These are phyloP conservation scores for Cotesia congregata DNA, from an alignment of 2,888 invertebrate genomes.

Conservation along the genomic window DNA sequence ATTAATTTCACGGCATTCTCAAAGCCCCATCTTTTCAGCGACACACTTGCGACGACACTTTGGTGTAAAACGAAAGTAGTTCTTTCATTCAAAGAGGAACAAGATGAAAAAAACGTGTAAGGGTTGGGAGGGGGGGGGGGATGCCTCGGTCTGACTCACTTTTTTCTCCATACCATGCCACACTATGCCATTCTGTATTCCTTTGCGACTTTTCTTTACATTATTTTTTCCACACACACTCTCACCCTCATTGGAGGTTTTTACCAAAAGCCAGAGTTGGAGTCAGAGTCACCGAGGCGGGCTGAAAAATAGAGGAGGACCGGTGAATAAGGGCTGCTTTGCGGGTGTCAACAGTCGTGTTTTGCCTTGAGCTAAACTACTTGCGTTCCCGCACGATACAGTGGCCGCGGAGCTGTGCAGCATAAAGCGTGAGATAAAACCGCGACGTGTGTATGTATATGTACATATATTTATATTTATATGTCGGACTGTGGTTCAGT, in stretches of 20 bases:
- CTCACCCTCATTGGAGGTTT: neutral
- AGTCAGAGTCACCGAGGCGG: slow-evolving; percentile 27
- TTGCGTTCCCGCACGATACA: slow-evolving; percentile 1
- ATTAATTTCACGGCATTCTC: slow-evolving; percentile 31
- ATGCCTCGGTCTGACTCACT: neutral
- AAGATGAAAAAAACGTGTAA: neutral
- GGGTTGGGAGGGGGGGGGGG: neutral
- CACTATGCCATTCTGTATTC: neutral
- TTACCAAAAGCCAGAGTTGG: neutral
- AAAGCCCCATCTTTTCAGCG: slow-evolving; percentile 35
- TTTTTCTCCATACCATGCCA: neutral
- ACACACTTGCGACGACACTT: slow-evolving; percentile 33
- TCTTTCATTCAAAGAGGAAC: slow-evolving; percentile 28
- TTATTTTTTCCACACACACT: slow-evolving; percentile 22
- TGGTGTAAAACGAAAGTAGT: slow-evolving; percentile 22
- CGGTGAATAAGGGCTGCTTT: slow-evolving; percentile 32
- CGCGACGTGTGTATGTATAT: neutral
- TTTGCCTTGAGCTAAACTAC: slow-evolving; percentile 32
- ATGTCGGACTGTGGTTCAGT: slow-evolving; percentile 5
- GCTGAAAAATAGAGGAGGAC: slow-evolving; percentile 32
- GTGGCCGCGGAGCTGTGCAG: neutral
- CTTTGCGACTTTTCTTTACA: neutral
- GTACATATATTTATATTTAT: neutral
- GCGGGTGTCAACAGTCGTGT: slow-evolving; percentile 46
- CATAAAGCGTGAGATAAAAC: slow-evolving; percentile 19